Conservation (phyloP, 2,888 invertebrate genomes). For the Nephrotoma flavescens region DNA sequence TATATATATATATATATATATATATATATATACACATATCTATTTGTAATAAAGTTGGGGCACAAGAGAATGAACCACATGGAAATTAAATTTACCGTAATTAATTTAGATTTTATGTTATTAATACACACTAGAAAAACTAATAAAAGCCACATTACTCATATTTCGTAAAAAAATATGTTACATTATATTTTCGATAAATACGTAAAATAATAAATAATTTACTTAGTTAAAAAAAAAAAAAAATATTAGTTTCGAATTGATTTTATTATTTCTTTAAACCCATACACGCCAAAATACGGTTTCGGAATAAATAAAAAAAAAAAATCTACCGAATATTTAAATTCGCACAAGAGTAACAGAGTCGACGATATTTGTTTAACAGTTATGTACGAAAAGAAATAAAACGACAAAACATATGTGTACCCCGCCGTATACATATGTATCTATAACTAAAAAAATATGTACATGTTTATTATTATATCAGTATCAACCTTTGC, state of each 20-base stretch:
- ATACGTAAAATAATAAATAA: too few relatives aligned
- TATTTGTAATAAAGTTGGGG: not conserved
- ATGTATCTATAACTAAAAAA: not conserved
- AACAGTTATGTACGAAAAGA: not conserved
- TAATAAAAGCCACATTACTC: not conserved
- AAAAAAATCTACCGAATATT: not conserved
- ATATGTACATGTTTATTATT: not conserved
- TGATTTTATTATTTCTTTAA: not conserved
- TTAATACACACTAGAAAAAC: not conserved
- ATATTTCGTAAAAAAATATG: not conserved
- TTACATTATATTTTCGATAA: not conserved
- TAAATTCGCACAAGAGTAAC: not conserved
- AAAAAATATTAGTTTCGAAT: too few relatives aligned
- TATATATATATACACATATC: too few relatives aligned
- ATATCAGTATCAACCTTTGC: too few relatives aligned
- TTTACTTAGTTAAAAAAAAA: too few relatives aligned
- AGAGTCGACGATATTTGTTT: not conserved
- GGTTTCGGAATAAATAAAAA: not conserved
- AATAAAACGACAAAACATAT: not conserved
- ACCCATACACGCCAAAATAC: not conserved
- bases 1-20: too few relatives aligned
- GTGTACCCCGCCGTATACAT: too few relatives aligned
- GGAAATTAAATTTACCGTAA: not conserved
- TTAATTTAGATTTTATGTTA: not conserved
- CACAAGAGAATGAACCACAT: not conserved